Conservation (phyloP, 2,797 vertebrate genomes). For the Allobates femoralis region DNA sequence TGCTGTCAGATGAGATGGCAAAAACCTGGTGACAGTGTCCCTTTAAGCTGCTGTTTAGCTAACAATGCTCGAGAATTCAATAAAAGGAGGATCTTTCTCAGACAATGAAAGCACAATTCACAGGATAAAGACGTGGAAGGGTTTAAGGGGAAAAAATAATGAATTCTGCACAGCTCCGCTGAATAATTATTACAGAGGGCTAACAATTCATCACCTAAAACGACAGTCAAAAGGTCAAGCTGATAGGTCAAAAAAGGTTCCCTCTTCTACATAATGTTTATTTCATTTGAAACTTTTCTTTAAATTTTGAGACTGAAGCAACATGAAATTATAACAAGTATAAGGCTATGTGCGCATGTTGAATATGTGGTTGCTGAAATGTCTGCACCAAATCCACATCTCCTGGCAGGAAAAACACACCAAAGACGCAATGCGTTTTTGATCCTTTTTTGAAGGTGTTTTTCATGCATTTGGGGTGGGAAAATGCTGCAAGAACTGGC, state of each 20-base stretch:
- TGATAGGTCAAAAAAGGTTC: neutral
- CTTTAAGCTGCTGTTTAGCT: neutral
- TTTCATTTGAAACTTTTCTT: neutral
- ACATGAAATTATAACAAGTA: too few species aligned
- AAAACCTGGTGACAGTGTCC: too few species aligned
- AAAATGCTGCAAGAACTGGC: too few species aligned
- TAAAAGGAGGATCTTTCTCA: neutral
- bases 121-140: neutral
- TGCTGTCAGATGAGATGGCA: too few species aligned
- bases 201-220: neutral
- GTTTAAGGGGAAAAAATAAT: constrained; percentile 11
- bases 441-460: too few species aligned
- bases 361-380: too few species aligned
- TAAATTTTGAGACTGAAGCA: too few species aligned
- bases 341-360: too few species aligned
- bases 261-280: neutral
- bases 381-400: too few species aligned
- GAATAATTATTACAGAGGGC: neutral
- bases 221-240: neutral
- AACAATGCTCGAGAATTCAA: neutral
- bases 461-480: too few species aligned
- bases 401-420: too few species aligned
- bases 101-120: neutral
- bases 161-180: constrained; percentile 7
- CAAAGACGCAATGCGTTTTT: too few species aligned